Evolutionary conservation across 2,113 vertebrate genomes (phyloP), one percentile per base, ranked within the genome.

Genomic region (Brachyistius frenatus): DNA sequence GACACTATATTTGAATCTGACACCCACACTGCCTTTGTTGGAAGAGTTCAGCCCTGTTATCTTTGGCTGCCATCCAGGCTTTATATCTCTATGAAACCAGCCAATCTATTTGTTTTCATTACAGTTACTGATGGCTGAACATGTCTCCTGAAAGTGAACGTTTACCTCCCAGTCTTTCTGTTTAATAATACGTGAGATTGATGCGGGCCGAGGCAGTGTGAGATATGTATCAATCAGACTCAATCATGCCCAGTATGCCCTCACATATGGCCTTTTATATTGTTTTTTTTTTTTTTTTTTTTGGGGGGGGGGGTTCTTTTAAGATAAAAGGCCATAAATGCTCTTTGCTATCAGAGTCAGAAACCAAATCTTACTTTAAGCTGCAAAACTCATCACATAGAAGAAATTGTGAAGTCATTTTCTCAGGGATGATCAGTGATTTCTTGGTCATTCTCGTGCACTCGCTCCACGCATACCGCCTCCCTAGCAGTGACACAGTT

Each of bases 101-200:
- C 86, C 86, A 75, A 88, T 87, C 73, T 76, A 84, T 90, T 91
- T 89, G 79, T 92, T 89, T 90, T 90, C 83, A 91, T 91, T 93
- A 89, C 79, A 78, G 71, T 89, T 90, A 90, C 73, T 88, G 84
- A 92, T 92, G 73, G 83, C 67, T 76, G 73, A 81, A 88, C 80
- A 76, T 73, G 57, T 86, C 67, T 80, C 61, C 66, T 86, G 72
- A 86, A 88, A 88, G 70, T 81, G 76, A 83, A 49, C 72, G 0
- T 75, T 87, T 81, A 75, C 56, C 52, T 46, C 36, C 14, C 33
- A 47, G 47, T 66, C 53, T 88, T 68, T 71, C 53, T 70, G 78
- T 56, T 73, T 60, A 73, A 86, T 64, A 80, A 56, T 62, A 74
- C 73, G 50, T 49, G 66, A 76, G 66, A 76, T 57, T 73, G 73